Evolutionary conservation across 2,888 invertebrate genomes (phyloP).

Genomic region (Allolobophora icterica): DNA sequence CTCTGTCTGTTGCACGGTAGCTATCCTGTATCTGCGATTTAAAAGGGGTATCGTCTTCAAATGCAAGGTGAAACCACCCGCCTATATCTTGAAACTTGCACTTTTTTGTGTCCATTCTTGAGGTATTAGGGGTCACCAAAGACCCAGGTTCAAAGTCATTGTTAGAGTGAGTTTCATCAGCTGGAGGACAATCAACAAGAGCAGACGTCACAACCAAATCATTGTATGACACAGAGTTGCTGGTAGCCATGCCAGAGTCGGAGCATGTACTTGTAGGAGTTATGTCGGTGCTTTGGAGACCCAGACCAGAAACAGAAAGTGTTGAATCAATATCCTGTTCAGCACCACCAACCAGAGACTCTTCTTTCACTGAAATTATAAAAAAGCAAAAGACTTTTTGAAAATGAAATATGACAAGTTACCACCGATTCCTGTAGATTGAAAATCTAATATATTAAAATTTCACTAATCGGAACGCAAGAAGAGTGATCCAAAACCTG

Average conservation of each 20-base stretch:
- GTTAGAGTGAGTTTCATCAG: not conserved
- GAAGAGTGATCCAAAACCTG: not conserved
- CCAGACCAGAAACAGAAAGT: not conserved
- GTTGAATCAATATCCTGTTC: not conserved
- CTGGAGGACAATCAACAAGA: not conserved
- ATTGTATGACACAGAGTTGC: conserved; percentile 28
- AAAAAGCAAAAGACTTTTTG: not conserved
- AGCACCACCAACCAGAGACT: not conserved
- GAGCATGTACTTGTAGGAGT: conserved; percentile 22
- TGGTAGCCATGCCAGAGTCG: conserved; percentile 33
- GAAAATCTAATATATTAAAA: not conserved
- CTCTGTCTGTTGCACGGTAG: not conserved
- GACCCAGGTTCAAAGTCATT: not conserved
- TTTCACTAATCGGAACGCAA: not conserved
- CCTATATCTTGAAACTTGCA: not conserved
- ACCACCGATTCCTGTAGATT: not conserved
- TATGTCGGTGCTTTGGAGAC: not conserved
- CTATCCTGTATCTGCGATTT: not conserved
- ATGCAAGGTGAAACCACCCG: not conserved
- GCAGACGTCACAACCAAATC: not conserved
- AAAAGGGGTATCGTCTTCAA: not conserved
- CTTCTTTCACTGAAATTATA: conserved; percentile 19
- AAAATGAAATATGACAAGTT: not conserved
- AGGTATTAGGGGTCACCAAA: not conserved
- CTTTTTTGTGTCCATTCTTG: not conserved